A percentile compares a stretch with the other conserved stretches of the same genome.
These are phyloP conservation scores for Ceratina calcarata DNA, from an alignment of 1,140 invertebrate genomes.

Conservation along the genomic window DNA sequence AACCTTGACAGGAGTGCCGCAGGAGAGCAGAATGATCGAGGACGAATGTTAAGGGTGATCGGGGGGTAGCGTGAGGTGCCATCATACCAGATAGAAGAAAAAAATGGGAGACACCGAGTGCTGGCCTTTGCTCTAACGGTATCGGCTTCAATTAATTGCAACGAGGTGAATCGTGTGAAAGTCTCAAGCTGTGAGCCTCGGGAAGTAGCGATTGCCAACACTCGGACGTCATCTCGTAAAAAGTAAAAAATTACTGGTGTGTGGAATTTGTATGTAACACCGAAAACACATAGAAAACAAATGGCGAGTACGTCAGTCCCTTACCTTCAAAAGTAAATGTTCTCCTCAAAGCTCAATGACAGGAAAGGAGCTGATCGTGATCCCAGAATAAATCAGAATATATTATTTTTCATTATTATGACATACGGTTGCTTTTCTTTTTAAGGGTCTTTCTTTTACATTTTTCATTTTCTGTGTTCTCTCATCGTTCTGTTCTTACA, in stretches of 20 bases:
- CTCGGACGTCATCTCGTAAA: slow-evolving; percentile 73
- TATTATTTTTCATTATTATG: slow-evolving; percentile 80
- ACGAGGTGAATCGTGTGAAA: background rate
- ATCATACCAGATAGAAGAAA: slow-evolving; percentile 80
- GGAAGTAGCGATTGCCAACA: slow-evolving; percentile 62
- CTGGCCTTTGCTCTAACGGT: slow-evolving; percentile 61
- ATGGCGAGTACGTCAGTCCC: slow-evolving; percentile 81
- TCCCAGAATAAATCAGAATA: slow-evolving; percentile 82
- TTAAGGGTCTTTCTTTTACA: slow-evolving; percentile 59
- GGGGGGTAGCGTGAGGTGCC: slow-evolving; percentile 79
- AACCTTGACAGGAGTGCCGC: slow-evolving; percentile 63
- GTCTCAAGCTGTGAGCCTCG: no score
- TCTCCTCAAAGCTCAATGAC: slow-evolving; percentile 82
- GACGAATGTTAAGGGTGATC: slow-evolving; percentile 44
- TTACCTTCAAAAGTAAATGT: slow-evolving; percentile 83
- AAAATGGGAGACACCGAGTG: slow-evolving; percentile 75
- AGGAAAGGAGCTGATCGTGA: slow-evolving; percentile 82
- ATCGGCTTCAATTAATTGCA: background rate
- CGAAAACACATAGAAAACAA: slow-evolving; percentile 80
- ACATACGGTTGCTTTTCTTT: slow-evolving; percentile 67
- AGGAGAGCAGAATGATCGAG: slow-evolving; percentile 58
- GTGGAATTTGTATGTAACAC: slow-evolving; percentile 78
- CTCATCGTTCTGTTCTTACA: slow-evolving; percentile 60
- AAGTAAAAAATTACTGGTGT: slow-evolving; percentile 74
- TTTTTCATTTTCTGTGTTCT: slow-evolving; percentile 68